Evolutionary conservation across 2,797 vertebrate species (phyloP), one percentile per base, ranked within the genome.

Genomic region (Myoxocephalus aenaeus): DNA sequence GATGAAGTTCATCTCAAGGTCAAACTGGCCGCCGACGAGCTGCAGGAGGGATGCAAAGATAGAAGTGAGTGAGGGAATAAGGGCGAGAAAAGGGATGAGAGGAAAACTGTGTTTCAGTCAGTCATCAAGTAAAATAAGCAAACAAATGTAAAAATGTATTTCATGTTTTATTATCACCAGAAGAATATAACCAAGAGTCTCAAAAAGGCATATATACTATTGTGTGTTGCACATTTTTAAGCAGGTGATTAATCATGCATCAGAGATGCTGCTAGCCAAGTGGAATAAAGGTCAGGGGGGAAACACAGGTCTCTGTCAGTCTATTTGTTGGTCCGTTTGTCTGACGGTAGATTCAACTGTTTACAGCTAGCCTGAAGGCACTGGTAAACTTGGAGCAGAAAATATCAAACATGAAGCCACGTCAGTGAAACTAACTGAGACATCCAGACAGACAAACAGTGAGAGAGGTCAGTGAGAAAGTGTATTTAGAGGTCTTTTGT

Each of bases 1-100:
- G 90, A 99, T 98, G 80, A 99, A 99, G 95, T 99, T 99, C 96
- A 99, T 98, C 93, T 99, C 98, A 89, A 99, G 94, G 94, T 99
- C 98, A 93, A 99, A 99, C 61, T 96, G 97, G 34, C 98, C 96
- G 0, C 98, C 98, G 0, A 99, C 98, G 66, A 99, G 92, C 98
- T 99, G 93, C 75, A 87, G 15, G 81, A 32, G 2, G 44, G 13
- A 75, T 1, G 65, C 32, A 79, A 25, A 59, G 17, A 53, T 9
- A 34, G n/a, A 20, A 9, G 20, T 29, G 61, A n/a, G 67, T 17
- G 25, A 48, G 18, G 18, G 40, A n/a, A 42, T 0, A 5, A 56
- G 15, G 8, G 59, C 9, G 25, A 6, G 14, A 29, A 15, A 18
- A 2, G 1, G 32, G 9, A 22, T 3, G 22, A 1, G 20, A 15